Conservation (phyloP, 1,140 invertebrate species). For the Trichonephila clavata region DNA sequence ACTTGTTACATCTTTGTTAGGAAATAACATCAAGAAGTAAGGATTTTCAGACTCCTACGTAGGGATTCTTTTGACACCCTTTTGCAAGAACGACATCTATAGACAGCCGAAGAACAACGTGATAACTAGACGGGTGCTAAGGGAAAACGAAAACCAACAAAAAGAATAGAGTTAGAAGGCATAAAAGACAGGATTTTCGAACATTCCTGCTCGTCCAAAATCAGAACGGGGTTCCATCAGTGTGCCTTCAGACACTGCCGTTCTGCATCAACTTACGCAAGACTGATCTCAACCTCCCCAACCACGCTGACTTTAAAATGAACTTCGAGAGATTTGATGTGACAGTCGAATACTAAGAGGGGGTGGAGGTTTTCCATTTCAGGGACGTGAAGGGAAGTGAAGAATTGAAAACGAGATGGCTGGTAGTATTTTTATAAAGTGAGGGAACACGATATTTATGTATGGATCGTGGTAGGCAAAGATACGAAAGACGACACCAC, state of each 20-base stretch:
- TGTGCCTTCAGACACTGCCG: slow-evolving; percentile 11
- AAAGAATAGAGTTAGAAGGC: background rate
- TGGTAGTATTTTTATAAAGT: background rate
- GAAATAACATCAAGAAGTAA: too few relatives aligned
- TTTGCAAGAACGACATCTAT: background rate
- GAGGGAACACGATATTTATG: background rate
- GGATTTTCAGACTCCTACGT: too few relatives aligned
- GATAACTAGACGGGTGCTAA: background rate
- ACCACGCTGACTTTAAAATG: slow-evolving; percentile 4
- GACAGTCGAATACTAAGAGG: background rate
- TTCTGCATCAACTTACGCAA: background rate
- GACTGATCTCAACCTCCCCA: background rate
- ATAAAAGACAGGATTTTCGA: background rate
- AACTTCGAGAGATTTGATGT: background rate
- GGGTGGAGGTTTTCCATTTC: background rate
- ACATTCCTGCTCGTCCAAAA: background rate
- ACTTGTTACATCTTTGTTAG: too few relatives aligned
- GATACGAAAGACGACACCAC: too few relatives aligned
- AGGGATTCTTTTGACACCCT: background rate
- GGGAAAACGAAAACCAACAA: background rate
- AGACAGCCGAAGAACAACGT: background rate
- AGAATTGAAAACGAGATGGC: background rate
- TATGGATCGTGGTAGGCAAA: background rate
- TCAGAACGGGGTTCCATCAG: background rate
- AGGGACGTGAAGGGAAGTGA: background rate